Conservation (phyloP, 1,140 invertebrate species). For the Halictus rubicundus region DNA sequence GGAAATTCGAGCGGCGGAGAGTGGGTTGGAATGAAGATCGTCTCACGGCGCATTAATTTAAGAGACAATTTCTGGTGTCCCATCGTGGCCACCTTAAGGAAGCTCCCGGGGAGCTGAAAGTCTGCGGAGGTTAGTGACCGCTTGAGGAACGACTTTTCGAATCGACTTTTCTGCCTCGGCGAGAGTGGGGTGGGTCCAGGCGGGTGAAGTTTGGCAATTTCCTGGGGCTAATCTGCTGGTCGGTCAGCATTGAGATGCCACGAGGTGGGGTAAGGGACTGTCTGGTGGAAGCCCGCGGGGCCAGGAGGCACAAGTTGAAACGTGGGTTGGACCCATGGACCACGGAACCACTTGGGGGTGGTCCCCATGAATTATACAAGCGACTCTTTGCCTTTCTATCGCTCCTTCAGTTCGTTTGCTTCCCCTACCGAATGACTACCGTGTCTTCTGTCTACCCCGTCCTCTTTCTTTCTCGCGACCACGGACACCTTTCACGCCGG, state of each 20-base stretch:
- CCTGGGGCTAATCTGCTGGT: constrained; percentile 79
- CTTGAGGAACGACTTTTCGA: constrained; percentile 77
- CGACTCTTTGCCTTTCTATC: constrained; percentile 56
- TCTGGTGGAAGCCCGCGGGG: neutral
- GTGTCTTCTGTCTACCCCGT: no score
- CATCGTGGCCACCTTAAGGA: constrained; percentile 53
- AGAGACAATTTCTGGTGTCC: constrained; percentile 68
- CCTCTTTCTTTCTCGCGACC: neutral
- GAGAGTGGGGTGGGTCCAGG: constrained; percentile 52
- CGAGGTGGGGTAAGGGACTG: constrained; percentile 58
- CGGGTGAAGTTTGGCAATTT: constrained; percentile 79
- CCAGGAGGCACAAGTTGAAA: neutral
- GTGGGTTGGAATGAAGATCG: neutral
- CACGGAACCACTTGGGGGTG: constrained; percentile 67
- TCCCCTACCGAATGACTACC: neutral
- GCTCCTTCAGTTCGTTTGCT: neutral
- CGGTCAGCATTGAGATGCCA: constrained; percentile 80
- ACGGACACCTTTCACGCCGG: neutral
- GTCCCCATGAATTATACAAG: constrained; percentile 80
- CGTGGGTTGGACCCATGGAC: constrained; percentile 62
- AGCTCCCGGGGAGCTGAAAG: constrained; percentile 25
- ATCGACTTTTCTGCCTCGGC: constrained; percentile 76
- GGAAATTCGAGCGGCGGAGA: neutral
- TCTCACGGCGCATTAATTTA: constrained; percentile 71
- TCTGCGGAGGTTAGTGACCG: constrained; percentile 52